Evolutionary conservation across 2,113 vertebrate genomes (phyloP).

Genomic region (Dipodomys spectabilis): DNA sequence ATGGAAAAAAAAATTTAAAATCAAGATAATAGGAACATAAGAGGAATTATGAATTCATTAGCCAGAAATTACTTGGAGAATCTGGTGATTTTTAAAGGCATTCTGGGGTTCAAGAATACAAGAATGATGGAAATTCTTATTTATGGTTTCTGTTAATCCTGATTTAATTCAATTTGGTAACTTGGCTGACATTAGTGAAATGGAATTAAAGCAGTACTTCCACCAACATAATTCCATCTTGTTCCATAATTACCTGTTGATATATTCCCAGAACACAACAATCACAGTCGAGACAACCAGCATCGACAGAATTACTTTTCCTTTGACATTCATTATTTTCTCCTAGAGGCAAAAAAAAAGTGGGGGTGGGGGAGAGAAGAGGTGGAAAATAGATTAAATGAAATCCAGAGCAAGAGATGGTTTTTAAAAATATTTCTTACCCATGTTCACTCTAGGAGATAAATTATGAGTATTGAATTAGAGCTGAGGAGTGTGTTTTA

Average conservation of each 20-base stretch:
- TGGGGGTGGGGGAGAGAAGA: neutral
- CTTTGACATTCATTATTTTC: slow-evolving; percentile 80
- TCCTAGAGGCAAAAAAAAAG: slow-evolving; percentile 12
- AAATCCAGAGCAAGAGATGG: neutral
- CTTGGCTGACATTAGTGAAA: neutral
- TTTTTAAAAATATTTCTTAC: slow-evolving; percentile 21
- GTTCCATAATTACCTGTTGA: slow-evolving; percentile 80
- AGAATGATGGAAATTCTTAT: neutral
- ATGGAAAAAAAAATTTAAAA: neutral
- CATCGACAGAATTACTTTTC: slow-evolving; percentile 75
- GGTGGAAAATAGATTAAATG: neutral
- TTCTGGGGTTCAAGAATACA: neutral
- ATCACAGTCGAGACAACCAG: slow-evolving; percentile 63
- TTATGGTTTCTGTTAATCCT: neutral
- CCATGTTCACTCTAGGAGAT: neutral
- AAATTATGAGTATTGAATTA: neutral
- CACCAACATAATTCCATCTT: neutral
- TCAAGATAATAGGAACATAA: neutral
- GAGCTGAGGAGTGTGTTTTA: neutral
- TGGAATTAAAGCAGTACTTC: neutral
- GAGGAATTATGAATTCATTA: neutral
- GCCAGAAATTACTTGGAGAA: neutral
- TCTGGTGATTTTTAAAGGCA: neutral
- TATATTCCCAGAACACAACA: slow-evolving; percentile 75
- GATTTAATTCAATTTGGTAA: neutral